Percentiles rank a stretch among this genome's conserved stretches.
Evolutionary conservation across 1,140 invertebrate genomes (phyloP).

Genomic region (Procambarus clarkii): DNA sequence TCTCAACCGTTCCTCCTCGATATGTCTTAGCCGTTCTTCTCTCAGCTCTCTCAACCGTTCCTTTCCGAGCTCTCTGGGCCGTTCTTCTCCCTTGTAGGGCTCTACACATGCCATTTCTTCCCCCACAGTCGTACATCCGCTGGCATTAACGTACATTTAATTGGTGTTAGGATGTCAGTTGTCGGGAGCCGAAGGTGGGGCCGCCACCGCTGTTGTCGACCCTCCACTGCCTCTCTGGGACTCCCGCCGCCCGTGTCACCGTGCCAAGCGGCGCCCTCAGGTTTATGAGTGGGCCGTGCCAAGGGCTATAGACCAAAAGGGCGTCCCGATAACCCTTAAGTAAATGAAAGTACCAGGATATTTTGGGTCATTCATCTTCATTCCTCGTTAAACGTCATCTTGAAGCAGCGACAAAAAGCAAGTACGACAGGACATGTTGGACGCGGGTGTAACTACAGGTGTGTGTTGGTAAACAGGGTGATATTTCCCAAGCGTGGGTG

Average conservation of each 20-base stretch:
- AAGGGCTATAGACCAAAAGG: neutral
- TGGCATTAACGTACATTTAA: neutral
- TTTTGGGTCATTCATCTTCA: neutral
- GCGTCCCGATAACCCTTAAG: neutral
- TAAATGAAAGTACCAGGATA: neutral
- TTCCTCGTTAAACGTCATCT: neutral
- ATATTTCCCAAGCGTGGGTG: neutral
- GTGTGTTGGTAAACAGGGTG: neutral
- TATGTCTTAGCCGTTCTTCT: too few relatives aligned
- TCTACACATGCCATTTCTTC: neutral
- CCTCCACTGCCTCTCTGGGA: neutral
- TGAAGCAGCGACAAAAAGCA: neutral
- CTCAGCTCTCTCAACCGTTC: neutral
- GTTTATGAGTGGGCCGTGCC: neutral
- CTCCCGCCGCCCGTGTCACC: neutral
- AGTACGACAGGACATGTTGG: neutral
- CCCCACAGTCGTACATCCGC: too few relatives aligned
- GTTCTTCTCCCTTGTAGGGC: neutral
- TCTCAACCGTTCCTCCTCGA: too few relatives aligned
- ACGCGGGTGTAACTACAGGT: neutral
- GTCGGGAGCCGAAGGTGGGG: neutral
- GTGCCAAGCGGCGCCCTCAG: neutral
- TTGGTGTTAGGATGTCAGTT: neutral
- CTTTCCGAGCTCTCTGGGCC: neutral
- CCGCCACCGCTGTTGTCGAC: neutral